A percentile compares a stretch with the other conserved stretches of the same genome.
Evolutionary conservation across 1,140 invertebrate species (phyloP).

Genomic region (Sitophilus oryzae): DNA sequence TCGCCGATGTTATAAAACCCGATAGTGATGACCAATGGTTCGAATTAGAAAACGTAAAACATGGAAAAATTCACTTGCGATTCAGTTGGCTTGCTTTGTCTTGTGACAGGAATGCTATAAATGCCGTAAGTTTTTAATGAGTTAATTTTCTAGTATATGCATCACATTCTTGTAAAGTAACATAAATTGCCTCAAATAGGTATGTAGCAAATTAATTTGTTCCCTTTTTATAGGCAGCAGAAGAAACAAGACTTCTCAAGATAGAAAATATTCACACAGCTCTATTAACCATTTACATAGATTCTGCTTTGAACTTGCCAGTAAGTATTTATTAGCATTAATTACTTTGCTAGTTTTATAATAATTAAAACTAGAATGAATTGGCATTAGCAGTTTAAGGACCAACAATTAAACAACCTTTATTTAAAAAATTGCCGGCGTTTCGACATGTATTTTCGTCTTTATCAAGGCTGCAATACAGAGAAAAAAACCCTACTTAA

Average conservation of each 20-base stretch:
- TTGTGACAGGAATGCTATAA: conserved; percentile 60
- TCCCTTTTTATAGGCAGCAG: conserved; percentile 44
- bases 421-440: too few relatives aligned
- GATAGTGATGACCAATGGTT: conserved; percentile 76
- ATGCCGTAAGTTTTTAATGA: conserved; percentile 47
- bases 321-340: conserved; percentile 51
- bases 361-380: too few relatives aligned
- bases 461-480: too few relatives aligned
- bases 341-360: neutral
- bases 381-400: too few relatives aligned
- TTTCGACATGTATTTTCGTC: too few relatives aligned
- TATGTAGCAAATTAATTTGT: neutral
- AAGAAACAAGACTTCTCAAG: conserved; percentile 66
- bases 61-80: conserved; percentile 80
- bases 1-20: conserved; percentile 57
- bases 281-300: conserved; percentile 79
- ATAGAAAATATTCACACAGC: conserved; percentile 67
- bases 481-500: too few relatives aligned
- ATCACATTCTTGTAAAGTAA: too few relatives aligned
- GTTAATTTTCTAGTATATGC: too few relatives aligned
- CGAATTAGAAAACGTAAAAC: conserved; percentile 83
- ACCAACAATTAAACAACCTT: too few relatives aligned
- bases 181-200: neutral
- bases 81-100: conserved; percentile 80
- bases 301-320: conserved; percentile 81